Conservation (phyloP, 1,140 invertebrate species). For the Oscheius sp. region DNA sequence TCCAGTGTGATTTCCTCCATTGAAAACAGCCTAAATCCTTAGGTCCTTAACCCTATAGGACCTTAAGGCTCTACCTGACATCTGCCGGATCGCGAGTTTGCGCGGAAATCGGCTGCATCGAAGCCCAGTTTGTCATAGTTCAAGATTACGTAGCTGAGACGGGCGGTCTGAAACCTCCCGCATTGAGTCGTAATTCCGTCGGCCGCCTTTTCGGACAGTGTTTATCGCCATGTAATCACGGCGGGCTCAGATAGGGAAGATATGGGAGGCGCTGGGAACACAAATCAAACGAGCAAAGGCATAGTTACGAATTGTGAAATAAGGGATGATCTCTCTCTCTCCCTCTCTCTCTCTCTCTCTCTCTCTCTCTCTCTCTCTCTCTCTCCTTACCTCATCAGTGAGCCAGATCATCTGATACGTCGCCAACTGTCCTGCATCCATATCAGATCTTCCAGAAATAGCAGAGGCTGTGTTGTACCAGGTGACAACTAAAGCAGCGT, state of each 20-base stretch:
- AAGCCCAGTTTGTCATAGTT: conserved; percentile 48
- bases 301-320: too few relatives aligned
- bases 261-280: too few relatives aligned
- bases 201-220: too few relatives aligned
- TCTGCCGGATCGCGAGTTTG: conserved; percentile 37
- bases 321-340: too few relatives aligned
- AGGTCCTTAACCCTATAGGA: too few relatives aligned
- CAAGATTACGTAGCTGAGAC: conserved; percentile 41
- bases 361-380: too few relatives aligned
- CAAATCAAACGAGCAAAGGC: too few relatives aligned
- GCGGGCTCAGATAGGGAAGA: too few relatives aligned
- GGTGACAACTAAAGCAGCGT: conserved; percentile 44
- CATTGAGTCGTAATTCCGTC: too few relatives aligned
- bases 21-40: conserved; percentile 57
- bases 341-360: too few relatives aligned
- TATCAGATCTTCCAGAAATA: conserved; percentile 43
- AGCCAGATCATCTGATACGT: conserved; percentile 47
- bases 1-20: conserved; percentile 60
- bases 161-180: conserved; percentile 35
- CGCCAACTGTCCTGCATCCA: conserved; percentile 35
- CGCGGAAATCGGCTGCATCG: conserved; percentile 41
- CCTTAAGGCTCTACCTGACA: conserved; percentile 39
- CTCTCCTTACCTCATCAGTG: conserved; percentile 38
- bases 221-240: too few relatives aligned
- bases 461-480: conserved; percentile 46